Conservation (phyloP, 2,113 vertebrate genomes). For the Etia nguti region DNA sequence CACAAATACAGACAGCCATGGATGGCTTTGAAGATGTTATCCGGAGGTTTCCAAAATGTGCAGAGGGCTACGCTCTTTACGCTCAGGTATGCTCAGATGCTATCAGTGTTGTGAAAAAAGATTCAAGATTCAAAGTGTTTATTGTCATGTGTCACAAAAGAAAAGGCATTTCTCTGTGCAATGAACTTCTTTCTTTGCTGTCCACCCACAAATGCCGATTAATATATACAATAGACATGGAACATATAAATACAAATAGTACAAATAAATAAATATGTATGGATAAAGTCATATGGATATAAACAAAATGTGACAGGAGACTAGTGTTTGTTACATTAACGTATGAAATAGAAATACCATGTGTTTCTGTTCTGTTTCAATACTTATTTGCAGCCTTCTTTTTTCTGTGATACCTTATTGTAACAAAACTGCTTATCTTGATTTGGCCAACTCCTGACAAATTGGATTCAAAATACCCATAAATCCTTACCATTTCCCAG, state of each 20-base stretch:
- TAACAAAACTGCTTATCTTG: background rate
- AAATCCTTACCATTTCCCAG: rapidly evolving
- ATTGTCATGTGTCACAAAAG: too few relatives aligned
- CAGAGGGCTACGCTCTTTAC: slow-evolving; percentile 95
- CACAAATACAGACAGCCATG: slow-evolving; percentile 93
- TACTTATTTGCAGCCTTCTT: background rate
- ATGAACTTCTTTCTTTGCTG: too few relatives aligned
- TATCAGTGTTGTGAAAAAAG: background rate
- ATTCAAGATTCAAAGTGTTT: too few relatives aligned
- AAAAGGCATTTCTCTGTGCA: too few relatives aligned
- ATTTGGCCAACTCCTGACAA: background rate
- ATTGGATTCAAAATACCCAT: background rate
- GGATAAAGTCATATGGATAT: background rate
- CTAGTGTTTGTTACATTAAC: background rate
- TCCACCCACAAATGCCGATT: too few relatives aligned
- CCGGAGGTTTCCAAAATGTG: slow-evolving; percentile 90
- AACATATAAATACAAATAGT: too few relatives aligned
- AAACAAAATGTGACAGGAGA: background rate
- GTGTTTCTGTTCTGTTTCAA: background rate
- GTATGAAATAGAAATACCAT: rapidly evolving
- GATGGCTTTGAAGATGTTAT: slow-evolving; percentile 96
- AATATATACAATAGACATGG: too few relatives aligned
- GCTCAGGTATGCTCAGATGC: slow-evolving; percentile 82
- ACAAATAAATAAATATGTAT: too few relatives aligned
- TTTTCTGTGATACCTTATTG: background rate